Base-by-base conservation (phyloP, 2,113 vertebrate genomes). In the Hydrochoerus hydrochaeris region DNA sequence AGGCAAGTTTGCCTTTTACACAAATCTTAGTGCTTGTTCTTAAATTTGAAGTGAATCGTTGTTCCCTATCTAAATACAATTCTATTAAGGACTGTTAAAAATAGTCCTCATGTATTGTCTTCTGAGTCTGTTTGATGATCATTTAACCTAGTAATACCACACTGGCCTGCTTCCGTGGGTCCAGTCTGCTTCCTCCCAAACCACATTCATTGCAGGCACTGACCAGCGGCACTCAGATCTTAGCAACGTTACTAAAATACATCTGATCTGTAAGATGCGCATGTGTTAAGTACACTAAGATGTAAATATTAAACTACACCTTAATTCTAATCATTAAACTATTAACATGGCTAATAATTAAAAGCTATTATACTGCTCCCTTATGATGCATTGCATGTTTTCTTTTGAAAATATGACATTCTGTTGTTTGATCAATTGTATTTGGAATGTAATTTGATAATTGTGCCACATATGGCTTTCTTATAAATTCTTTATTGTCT, bases 371-470 rank as follows among this genome's bases (percentile, higher is more conserved):
- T 5, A 54, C 0, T 81, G 75, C 7, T 62, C 26, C 17, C 75
- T 62, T 92, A 49, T 94, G 67, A 89, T 4, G 63, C 19, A 19
- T 22, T 77, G 65, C 91, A 94, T 91, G 77, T 62, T 90, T 85
- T 85, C 30, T 35, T 80, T n/a, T 30, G 69, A 92, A 52, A 30
- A 38, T 58, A 75, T 57, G n/a, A 92, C 44, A 81, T 62, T 46
- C 57, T 80, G 0, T 88, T 81, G 0, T 86, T 81, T 52, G 44
- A 46, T 22, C 9, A 13, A 57, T 84, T 85, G 24, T 78, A 49
- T 86, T 90, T 52, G 28, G 32, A 96, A 96, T 85, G 26, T 82
- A 71, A 81, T 91, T n/a, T 87, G 95, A 81, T 85, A 78, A 8
- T 93, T 90, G 92, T 80, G 19, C 46, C 65, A 92, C 22, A 86